Percentiles rank a stretch among this genome's conserved stretches.
phyloP scores from a whole-genome alignment of 2,113 vertebrate species.

The Otis tarda region DNA sequence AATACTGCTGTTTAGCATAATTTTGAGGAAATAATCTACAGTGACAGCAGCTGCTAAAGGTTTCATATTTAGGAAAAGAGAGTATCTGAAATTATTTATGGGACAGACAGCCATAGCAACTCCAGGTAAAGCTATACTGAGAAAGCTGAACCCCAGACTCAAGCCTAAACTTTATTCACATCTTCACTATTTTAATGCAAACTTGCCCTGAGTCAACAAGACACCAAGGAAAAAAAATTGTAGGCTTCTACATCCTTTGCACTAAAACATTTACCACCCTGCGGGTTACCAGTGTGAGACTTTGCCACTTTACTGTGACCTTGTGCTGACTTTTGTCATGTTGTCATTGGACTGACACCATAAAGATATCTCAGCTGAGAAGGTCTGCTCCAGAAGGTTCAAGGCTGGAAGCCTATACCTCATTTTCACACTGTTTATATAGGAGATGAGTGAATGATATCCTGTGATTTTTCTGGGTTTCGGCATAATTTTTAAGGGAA shows the following conservation, averaged over 20 bases:
- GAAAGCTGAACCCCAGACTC: not conserved
- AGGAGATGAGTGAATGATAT: not conserved
- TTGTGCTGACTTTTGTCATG: not conserved
- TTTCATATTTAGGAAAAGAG: not conserved
- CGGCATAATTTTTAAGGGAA: not conserved
- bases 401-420: not conserved
- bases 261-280: not conserved
- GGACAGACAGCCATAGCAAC: not conserved
- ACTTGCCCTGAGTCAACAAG: not conserved
- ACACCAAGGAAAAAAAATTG: not conserved
- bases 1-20: not conserved
- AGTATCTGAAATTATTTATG: not conserved
- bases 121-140: not conserved
- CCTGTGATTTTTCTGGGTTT: not conserved
- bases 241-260: not conserved
- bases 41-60: not conserved
- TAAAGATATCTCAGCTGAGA: not conserved
- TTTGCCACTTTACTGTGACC: not conserved
- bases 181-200: not conserved
- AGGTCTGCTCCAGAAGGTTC: not conserved
- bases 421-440: not conserved
- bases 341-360: not conserved
- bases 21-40: not conserved
- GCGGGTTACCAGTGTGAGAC: not conserved
- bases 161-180: not conserved